These are phyloP conservation scores for Rhinoptilus africanus DNA, from an alignment of 2,113 vertebrate genomes.

Conservation along the genomic window DNA sequence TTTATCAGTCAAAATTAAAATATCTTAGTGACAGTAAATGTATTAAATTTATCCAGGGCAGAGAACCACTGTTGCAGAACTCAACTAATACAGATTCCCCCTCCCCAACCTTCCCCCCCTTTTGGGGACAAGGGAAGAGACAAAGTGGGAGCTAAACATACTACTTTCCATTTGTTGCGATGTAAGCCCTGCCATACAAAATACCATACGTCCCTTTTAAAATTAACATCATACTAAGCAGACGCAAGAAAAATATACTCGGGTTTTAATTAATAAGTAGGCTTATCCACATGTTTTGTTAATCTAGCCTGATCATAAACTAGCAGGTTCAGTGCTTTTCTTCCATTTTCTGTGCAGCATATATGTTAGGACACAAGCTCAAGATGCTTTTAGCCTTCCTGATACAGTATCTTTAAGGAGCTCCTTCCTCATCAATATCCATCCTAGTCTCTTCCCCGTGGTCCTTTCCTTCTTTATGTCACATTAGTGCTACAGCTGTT, in stretches of 20 bases:
- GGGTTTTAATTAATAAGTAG: neutral
- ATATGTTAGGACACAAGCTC: neutral
- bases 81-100: neutral
- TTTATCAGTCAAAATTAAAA: neutral
- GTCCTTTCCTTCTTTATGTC: neutral
- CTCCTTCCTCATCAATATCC: neutral
- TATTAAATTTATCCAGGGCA: neutral
- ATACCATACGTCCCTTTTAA: neutral
- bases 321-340: neutral
- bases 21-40: neutral
- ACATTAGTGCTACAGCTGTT: neutral
- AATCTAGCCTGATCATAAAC: neutral
- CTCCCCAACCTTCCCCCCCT: no score
- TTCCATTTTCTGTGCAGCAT: neutral
- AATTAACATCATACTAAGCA: neutral
- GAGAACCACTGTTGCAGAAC: neutral
- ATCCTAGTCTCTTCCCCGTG: neutral
- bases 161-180: neutral
- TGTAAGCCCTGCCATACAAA: neutral
- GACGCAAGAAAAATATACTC: neutral
- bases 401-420: neutral
- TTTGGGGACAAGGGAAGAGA: neutral
- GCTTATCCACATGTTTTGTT: neutral
- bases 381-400: neutral
- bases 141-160: neutral